phyloP scores from a whole-genome alignment of 2,888 invertebrate genomes.

The Sinopyrophorus schimmeli region DNA sequence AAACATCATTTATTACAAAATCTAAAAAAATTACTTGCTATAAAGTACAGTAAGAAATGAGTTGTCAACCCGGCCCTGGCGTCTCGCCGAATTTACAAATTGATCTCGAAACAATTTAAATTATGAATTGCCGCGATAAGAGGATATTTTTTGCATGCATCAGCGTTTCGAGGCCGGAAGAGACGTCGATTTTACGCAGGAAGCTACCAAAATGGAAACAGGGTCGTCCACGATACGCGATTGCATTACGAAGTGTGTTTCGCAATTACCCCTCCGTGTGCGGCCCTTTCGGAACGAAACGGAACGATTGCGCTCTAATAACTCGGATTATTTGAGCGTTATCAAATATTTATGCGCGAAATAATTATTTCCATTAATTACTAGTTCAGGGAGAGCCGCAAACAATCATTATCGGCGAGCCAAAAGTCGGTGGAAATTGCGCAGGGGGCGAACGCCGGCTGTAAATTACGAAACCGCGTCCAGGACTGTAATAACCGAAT shows the following conservation, averaged over 20 bases:
- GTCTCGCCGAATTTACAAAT: no score
- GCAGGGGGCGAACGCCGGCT: slow-evolving; percentile 18
- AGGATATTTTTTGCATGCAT: no score
- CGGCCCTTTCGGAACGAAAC: slow-evolving; percentile 5
- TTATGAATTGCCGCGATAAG: not conserved
- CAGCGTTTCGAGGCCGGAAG: slow-evolving; percentile 2
- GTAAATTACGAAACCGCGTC: slow-evolving; percentile 33
- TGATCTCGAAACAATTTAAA: not conserved
- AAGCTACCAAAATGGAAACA: slow-evolving; percentile 5
- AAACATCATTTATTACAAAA: no score
- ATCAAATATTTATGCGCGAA: slow-evolving; percentile 20
- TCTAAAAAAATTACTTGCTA: no score
- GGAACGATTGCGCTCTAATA: slow-evolving; percentile 6
- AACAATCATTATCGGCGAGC: slow-evolving; percentile 31
- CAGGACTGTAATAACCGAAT: slow-evolving; percentile 26
- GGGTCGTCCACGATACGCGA: slow-evolving; percentile 4
- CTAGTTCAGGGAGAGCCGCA: slow-evolving; percentile 22
- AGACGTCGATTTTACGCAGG: slow-evolving; percentile 4
- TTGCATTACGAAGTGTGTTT: slow-evolving; percentile 4
- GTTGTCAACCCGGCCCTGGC: no score
- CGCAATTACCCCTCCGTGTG: slow-evolving; percentile 3
- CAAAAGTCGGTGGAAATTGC: slow-evolving; percentile 30
- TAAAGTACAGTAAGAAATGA: no score
- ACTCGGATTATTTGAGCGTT: slow-evolving; percentile 5
- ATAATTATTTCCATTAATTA: slow-evolving; percentile 30